Conservation (phyloP, 2,888 invertebrate species). For the Charanyca ferruginea region DNA sequence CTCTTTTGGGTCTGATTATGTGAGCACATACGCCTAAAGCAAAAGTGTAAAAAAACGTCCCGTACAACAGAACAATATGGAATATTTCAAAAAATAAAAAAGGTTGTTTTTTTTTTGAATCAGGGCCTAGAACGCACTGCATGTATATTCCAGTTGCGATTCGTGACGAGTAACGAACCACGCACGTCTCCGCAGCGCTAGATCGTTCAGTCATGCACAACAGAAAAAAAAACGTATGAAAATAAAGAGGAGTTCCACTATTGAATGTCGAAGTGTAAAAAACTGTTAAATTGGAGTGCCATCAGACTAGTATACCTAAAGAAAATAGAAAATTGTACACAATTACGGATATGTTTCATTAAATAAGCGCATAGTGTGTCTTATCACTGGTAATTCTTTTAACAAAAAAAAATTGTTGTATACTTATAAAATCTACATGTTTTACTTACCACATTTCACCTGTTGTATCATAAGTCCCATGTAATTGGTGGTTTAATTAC, state of each 20-base stretch:
- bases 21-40: not conserved
- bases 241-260: slow-evolving; percentile 26
- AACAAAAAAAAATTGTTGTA: not conserved
- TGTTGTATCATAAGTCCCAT: no score
- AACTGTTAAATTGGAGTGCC: slow-evolving; percentile 2
- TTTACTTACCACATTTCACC: no score
- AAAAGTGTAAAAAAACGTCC: not conserved
- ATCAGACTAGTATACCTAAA: not conserved
- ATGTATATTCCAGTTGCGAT: slow-evolving; percentile 69
- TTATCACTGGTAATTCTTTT: no score
- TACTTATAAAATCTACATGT: no score
- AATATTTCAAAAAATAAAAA: slow-evolving; percentile 28
- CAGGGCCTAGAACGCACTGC: slow-evolving; percentile 53
- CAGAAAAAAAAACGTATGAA: slow-evolving; percentile 47
- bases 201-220: slow-evolving; percentile 47
- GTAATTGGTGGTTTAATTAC: no score
- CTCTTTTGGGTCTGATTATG: not conserved
- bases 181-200: slow-evolving; percentile 61
- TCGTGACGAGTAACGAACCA: slow-evolving; percentile 81
- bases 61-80: slow-evolving; percentile 1
- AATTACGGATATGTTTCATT: not conserved
- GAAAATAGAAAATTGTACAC: slow-evolving; percentile 1
- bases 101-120: slow-evolving; percentile 34
- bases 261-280: slow-evolving; percentile 19
- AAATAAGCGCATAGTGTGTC: no score